Evolutionary conservation across 2,113 vertebrate genomes (phyloP), one percentile per base, ranked within the genome.

Genomic region (Gulo gulo): DNA sequence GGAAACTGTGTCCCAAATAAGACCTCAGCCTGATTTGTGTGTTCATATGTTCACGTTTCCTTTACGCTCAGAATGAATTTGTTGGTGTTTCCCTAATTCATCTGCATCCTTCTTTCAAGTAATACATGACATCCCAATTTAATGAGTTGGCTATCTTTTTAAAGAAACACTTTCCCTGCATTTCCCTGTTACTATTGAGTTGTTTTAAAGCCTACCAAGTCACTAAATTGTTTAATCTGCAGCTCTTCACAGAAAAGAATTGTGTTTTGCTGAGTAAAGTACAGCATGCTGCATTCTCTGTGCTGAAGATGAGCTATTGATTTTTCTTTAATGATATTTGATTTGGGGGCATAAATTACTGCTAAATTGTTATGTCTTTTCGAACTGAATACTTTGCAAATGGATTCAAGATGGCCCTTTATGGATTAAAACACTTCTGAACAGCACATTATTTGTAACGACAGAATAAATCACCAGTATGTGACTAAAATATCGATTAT

Each of bases 311-410:
- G 2, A 88, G 14, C 36, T 97, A 97, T 26, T 97, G 79, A 97
- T 97, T 98, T 98, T 91, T 61, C 97, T 97, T 59, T 10, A 91
- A 69, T 97, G 96, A 87, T 92, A 94, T 93, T 97, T 98, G 7
- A 0, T 93, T 97, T 97, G 81, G 21, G 23, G 87, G 2, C 52
- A 94, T 96, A 91, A 8, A 85, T 97, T 98, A 78, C 92, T 95
- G 57, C 81, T 88, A 57, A 97, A 97, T 94, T 97, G 76, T 26
- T 80, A n/a, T 61, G 63, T 69, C 81, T 80, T 87, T 93, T 93
- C 26, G 29, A 97, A 98, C 96, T 73, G 91, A 98, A 95, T 85
- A 85, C 57, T 84, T 98, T 2, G 91, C 93, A 98, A 98, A 97
- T 97, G 23, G 39, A 59, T 0, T 92, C 0, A 14, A 94, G 74